Evolutionary conservation across 2,888 invertebrate species (phyloP), one percentile per base, ranked within the genome.

Genomic region (Psylliodes chrysocephalus): DNA sequence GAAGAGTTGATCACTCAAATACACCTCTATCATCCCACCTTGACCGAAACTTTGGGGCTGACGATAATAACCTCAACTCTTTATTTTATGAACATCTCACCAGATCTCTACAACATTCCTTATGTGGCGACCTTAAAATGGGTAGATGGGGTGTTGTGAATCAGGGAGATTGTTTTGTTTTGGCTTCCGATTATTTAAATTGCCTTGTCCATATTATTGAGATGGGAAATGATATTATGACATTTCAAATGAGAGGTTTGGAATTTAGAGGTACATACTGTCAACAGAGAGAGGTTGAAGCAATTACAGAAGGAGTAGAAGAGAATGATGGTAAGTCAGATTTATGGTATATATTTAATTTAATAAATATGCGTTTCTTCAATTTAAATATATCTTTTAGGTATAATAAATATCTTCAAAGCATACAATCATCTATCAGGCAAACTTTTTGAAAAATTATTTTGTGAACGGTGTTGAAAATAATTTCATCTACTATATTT

Each of bases 41-140:
- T 49, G 98, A 99, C 71, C 87, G 97, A 47, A 97, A 97, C 81
- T 86, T 96, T 44, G 91, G 96, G 66, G 87, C 93, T 73, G 98
- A 98, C 79, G 98, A 99, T 81, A 98, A 98, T 82, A 99, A 99
- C 82, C 83, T 99, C 55, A 99, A 99, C 83, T 97, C 98, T 0
- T 98, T 99, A 78, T 99, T 99, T 85, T 99, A 99, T 81, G 99
- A 99, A 83, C 99, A 99, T 81, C 85, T 99, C 53, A 98, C 98
- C 0, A 25, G 98, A 2, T 97, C 97, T 1, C 84, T 99, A 66
- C 98, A 99, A 79, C 95, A 96, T 82, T 96, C 95, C 28, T 85
- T 99, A 4, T 97, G 94, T 80, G 98, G 98, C 0, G 98, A 98
- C 82, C 86, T 98, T 33, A 87, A 91, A 71, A 85, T 98, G 75